These are phyloP conservation scores for Epizoanthus stellaris DNA, from an alignment of 92 coral and sea anemone genomes.

Conservation along the genomic window DNA sequence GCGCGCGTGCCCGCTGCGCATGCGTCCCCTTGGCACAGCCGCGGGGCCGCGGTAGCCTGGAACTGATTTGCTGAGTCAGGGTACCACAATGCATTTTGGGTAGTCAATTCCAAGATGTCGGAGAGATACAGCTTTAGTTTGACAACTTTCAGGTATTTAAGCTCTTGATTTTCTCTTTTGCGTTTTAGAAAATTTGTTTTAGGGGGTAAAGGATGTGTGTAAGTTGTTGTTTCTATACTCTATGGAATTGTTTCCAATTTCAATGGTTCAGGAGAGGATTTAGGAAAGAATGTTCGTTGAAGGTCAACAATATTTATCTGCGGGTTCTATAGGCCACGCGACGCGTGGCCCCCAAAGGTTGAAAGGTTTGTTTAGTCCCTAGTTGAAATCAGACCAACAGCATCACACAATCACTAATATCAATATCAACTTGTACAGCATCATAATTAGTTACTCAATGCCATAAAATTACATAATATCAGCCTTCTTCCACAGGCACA, in stretches of 20 bases:
- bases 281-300: background rate
- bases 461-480: too few species aligned
- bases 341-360: too few species aligned
- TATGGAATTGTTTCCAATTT: background rate
- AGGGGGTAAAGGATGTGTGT: background rate
- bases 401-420: too few species aligned
- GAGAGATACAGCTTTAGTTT: slow-evolving; percentile 99
- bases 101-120: slow-evolving; percentile 88
- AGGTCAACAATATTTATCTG: too few species aligned
- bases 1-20: too few species aligned
- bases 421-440: too few species aligned
- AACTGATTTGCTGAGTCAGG: slow-evolving; percentile 75
- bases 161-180: slow-evolving; percentile 12
- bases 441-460: too few species aligned
- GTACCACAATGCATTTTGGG: slow-evolving; percentile 78
- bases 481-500: too few species aligned
- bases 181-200: background rate
- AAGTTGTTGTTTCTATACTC: background rate
- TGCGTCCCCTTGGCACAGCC: background rate
- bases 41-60: slow-evolving; percentile 51
- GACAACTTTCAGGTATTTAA: slow-evolving; percentile 96
- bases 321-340: too few species aligned
- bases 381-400: too few species aligned
- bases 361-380: too few species aligned
- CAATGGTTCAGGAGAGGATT: background rate